phyloP scores from a whole-genome alignment of 2,113 vertebrate genomes.

The Chelonoidis abingdonii region DNA sequence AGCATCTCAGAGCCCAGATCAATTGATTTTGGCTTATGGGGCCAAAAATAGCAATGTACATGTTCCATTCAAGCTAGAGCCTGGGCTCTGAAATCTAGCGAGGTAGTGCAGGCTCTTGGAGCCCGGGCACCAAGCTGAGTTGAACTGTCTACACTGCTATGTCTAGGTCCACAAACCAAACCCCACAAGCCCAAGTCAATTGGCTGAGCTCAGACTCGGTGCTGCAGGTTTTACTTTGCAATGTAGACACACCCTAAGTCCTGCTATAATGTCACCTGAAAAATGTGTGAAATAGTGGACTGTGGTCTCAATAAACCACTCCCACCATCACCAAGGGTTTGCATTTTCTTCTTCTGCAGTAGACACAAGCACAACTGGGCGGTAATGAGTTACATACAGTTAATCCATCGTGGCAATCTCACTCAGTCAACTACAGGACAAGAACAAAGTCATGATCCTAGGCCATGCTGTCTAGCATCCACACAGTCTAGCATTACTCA shows the following conservation, averaged over 20 bases:
- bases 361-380: not conserved
- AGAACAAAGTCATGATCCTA: not conserved
- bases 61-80: not conserved
- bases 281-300: not conserved
- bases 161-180: not conserved
- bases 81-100: not conserved
- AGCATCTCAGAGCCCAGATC: not conserved
- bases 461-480: not conserved
- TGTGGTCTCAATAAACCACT: not conserved
- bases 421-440: not conserved
- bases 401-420: not conserved
- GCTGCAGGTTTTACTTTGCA: not conserved
- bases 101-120: not conserved
- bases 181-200: not conserved
- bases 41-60: not conserved
- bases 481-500: not conserved
- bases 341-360: not conserved
- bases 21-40: not conserved
- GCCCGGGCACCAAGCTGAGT: not conserved
- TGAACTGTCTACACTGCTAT: not conserved
- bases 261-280: not conserved
- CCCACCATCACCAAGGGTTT: not conserved
- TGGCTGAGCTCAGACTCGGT: not conserved
- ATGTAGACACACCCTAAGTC: not conserved
- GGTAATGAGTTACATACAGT: not conserved